Evolutionary conservation across 1,140 invertebrate genomes (phyloP), one percentile per base, ranked within the genome.

Genomic region (Apis cerana): DNA sequence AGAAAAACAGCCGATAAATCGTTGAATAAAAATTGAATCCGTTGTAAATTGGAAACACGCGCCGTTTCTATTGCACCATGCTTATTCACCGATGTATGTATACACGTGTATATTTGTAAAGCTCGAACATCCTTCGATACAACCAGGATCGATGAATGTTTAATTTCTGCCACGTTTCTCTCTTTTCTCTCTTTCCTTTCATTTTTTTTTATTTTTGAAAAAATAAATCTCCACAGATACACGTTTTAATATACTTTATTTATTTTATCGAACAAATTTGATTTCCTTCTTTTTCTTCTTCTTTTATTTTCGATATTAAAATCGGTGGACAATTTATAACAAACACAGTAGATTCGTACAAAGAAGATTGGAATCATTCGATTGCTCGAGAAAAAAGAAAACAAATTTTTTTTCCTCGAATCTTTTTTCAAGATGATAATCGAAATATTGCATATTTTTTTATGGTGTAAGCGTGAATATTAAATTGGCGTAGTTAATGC

Each of bases 51-150:
- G 58, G 2, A 43, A 68, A 48, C 17, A 8, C 19, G 3, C 19
- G 7, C 17, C 13, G 56, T 13, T 52, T 54, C 12, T 56, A 33
- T 70, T 48, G 15, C 9, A 9, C 9, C 5, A 9, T 17, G 59
- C 50, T 58, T 59, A 19, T 48, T 48, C 9, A 50, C n/a, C 33
- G 10, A 21, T 7, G 13, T 7, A 15, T 19, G n/a, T 61, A 17
- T 70, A n/a, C 12, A 54, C 33, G 67, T 48, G 48, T 27, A 56
- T 80, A 48, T 72, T 80, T 72, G 59, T 12, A 48, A 64, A 65
- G 27, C 68, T 27, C 48, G 43, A 72, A 74, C 64, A 62, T 19
- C 23, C 13, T 10, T 23, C 33, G 21, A 2, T 48, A 21, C 33
- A 54, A 7, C 50, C 0, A 9, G 21, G 12, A n/a, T 9, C 59